Percentiles rank a stretch among this genome's conserved stretches.
Conservation (phyloP, 1,140 invertebrate genomes). For the Sminthurides bifidus region DNA sequence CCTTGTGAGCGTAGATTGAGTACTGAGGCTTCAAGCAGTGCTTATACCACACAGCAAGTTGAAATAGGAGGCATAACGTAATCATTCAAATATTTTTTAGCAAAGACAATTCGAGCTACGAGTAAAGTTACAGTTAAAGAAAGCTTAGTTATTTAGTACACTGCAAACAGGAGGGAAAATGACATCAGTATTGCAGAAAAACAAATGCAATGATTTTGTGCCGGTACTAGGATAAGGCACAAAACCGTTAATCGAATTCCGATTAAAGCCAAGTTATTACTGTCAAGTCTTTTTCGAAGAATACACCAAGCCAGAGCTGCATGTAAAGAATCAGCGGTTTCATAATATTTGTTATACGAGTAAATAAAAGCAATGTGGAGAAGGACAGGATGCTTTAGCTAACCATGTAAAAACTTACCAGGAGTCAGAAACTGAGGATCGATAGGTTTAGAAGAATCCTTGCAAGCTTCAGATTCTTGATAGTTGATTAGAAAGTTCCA, state of each 20-base stretch:
- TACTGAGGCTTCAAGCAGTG: no score
- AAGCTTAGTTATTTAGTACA: background rate
- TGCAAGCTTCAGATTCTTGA: constrained; percentile 72
- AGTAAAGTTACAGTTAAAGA: background rate
- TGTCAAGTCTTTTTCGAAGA: constrained; percentile 73
- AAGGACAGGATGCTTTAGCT: background rate
- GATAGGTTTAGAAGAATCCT: constrained; percentile 54
- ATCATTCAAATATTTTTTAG: no score
- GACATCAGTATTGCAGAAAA: constrained; percentile 9
- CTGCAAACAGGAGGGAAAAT: background rate
- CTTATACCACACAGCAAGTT: no score
- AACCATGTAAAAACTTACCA: constrained; percentile 43
- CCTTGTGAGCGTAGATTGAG: no score
- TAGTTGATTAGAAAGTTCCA: constrained; percentile 88
- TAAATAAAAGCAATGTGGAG: background rate
- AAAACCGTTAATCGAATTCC: constrained; percentile 40
- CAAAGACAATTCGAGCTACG: background rate
- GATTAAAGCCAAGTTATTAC: no score
- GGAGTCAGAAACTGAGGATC: constrained; percentile 71
- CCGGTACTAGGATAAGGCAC: background rate
- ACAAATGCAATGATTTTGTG: background rate
- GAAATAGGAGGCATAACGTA: no score
- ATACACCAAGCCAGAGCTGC: constrained; percentile 80
- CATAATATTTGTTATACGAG: background rate
- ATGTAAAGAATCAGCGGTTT: constrained; percentile 34